A percentile compares a stretch with the other conserved stretches of the same genome.
Conservation (phyloP, 2,113 vertebrate species). For the Tenrec ecaudatus region DNA sequence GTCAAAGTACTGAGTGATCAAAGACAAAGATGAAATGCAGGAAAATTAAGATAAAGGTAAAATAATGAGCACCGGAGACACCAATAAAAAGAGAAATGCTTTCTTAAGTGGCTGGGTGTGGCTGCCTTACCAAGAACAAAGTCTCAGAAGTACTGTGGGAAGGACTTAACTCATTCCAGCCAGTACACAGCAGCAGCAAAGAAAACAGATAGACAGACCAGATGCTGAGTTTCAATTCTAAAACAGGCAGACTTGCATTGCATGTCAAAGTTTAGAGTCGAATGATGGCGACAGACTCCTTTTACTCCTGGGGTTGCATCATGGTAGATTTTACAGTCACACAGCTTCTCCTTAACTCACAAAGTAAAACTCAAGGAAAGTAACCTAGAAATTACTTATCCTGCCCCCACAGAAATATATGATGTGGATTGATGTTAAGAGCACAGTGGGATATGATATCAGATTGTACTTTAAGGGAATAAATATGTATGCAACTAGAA, state of each 20-base stretch:
- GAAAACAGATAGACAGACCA: constrained; percentile 52
- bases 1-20: constrained; percentile 61
- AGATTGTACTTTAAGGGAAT: neutral
- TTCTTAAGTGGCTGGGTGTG: constrained; percentile 59
- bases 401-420: neutral
- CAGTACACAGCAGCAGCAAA: neutral
- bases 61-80: constrained; percentile 47
- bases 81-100: constrained; percentile 68
- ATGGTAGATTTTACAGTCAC: neutral
- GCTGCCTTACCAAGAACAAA: neutral
- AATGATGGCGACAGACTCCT: neutral
- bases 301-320: neutral
- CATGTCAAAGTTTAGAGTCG: neutral
- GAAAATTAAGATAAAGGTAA: constrained; percentile 62
- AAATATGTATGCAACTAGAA: neutral
- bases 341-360: neutral
- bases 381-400: neutral
- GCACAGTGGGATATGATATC: neutral
- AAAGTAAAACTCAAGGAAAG: constrained; percentile 31
- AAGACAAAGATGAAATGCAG: constrained; percentile 58
- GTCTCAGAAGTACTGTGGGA: constrained; percentile 32
- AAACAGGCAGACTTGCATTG: neutral
- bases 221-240: constrained; percentile 22
- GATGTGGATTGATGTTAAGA: neutral
- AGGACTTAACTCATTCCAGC: constrained; percentile 23